Evolutionary conservation across 2,797 vertebrate genomes (phyloP), one percentile per base, ranked within the genome.

Genomic region (Sebastes diploproa): DNA sequence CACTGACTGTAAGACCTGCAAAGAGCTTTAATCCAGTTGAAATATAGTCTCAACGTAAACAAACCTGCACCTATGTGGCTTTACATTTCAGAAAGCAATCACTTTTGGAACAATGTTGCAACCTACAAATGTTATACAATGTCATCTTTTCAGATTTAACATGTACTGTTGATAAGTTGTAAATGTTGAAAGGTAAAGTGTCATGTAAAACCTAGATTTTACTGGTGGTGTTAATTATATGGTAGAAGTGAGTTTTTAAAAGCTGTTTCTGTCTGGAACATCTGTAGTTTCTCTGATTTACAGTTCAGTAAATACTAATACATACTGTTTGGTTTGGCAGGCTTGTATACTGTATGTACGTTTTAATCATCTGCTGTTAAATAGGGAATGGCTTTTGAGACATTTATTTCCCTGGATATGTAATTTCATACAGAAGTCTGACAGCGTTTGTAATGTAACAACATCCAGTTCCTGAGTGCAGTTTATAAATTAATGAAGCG

Each of bases 361-460:
- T 68, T 30, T 61, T 27, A 76, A 69, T 70, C 68, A 46, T 58
- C 64, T 79, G 30, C 22, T 75, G 55, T 50, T 81, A 5, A 62
- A 72, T 18, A 68, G 1, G 10, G 20, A 66, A 42, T 11, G 1
- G 2, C 27, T 54, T 54, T 52, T 27, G 9, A 61, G 36, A 4
- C 13, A 8, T 58, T 29, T 59, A 23, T 42, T 58, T 60, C 7
- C 11, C 30, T 14, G 23, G 38, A 68, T 46, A 3, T 29, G 36
- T 56, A 6, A 38, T 52, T 38, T 18, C 22, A 63, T 10, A 13
- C 4, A 30, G 3, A 27, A 42, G 62, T 75, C 56, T 72, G 50
- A 67, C 65, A 58, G 70, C 4, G 7, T 54, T 56, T 56, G 23
- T 38, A 25, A 38, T 78, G 27, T 20, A 54, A 42, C 25, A 56